phyloP scores from a whole-genome alignment of 2,797 vertebrate genomes.

The Tadarida brasiliensis region DNA sequence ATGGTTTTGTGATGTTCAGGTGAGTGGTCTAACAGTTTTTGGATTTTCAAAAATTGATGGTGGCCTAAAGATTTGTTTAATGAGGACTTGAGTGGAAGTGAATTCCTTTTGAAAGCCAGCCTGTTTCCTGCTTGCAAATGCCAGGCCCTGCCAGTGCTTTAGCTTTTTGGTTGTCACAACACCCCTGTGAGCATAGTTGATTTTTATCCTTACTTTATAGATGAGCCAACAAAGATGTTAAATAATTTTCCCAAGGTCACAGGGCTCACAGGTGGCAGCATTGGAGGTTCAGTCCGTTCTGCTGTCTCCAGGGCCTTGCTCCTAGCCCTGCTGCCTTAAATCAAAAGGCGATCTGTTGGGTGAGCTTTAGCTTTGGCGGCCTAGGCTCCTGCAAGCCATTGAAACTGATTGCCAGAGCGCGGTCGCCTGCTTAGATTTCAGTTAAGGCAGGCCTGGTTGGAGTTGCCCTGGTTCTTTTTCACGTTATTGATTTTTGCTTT shows the following conservation, averaged over 20 bases:
- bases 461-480: background rate
- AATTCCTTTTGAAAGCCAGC: background rate
- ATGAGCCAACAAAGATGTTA: background rate
- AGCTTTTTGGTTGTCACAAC: background rate
- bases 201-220: slow-evolving; percentile 57
- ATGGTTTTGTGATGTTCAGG: background rate
- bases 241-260: slow-evolving; percentile 11
- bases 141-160: slow-evolving; percentile 28
- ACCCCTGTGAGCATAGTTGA: background rate
- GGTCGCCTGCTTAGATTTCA: background rate
- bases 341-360: background rate
- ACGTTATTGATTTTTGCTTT: background rate
- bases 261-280: background rate
- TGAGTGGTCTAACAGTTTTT: slow-evolving; percentile 42
- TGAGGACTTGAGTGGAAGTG: background rate
- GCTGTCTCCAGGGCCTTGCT: background rate
- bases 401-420: background rate
- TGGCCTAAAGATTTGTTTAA: background rate
- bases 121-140: background rate
- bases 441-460: background rate
- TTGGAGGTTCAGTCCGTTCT: background rate
- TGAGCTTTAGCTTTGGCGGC: background rate
- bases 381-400: background rate
- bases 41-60: background rate
- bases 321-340: background rate